Base-by-base conservation (phyloP, 2,113 vertebrate genomes). In the Stegastes partitus region DNA sequence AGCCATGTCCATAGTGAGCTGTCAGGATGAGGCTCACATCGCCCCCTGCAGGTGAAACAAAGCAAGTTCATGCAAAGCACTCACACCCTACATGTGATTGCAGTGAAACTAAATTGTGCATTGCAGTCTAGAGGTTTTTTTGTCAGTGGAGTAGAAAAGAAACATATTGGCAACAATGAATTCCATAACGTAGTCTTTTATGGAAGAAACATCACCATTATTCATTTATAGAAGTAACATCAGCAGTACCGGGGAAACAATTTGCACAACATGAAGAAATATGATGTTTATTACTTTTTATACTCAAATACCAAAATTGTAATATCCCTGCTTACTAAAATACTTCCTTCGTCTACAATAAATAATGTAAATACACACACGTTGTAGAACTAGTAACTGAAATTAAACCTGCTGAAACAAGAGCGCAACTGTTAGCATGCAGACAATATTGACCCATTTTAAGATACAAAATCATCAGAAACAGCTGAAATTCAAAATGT, bases 241-340 rank as follows among this genome's bases (percentile, higher is more conserved):
- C 11, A 42, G 8, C 45, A 56, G 21, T 37, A 25, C 4, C 5
- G 15, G 16, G 12, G 7, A 57, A 67, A 51, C n/a, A 39, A 37
- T 59, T 12, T 37, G 10, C 14, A 69, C 39, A 50, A 55, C 3
- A 31, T 73, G 2, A 39, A 25, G 10, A 39, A 53, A 25, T 16
- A 19, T 42, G 10, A 73, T 6, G 21, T 55, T 68, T 82, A 47
- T 59, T 82, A 25, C 34, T 42, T 19, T 54, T 53, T 62, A 42
- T 57, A n/a, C 51, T 56, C 0, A 73, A 45, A 67, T 18, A 47
- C 45, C 16, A n/a, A 50, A 10, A 10, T 21, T 50, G 18, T n/a
- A 21, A 21, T 50, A 10, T 50, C 47, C 47, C 18, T 50, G 19
- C 19, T 42, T 15, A 0, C 39, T 42, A 7, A 42, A 42, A 42